Conservation (phyloP, 2,113 vertebrate genomes). For the Mirounga angustirostris region DNA sequence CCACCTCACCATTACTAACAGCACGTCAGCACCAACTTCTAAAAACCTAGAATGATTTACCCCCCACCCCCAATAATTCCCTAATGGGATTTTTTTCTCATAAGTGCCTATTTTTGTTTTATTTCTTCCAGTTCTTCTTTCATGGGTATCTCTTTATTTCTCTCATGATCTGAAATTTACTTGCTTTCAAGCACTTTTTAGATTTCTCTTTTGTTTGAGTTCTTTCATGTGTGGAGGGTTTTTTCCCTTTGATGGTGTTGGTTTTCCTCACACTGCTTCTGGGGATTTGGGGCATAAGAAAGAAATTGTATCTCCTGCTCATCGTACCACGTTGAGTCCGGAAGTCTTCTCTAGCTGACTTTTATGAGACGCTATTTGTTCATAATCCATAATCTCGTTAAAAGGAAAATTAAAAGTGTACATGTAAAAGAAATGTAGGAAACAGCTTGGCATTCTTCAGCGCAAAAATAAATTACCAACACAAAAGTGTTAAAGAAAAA, state of each 20-base stretch:
- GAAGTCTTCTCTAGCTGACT: not conserved
- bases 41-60: not conserved
- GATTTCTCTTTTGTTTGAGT: not conserved
- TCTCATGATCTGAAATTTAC: not conserved
- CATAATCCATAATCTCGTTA: not conserved
- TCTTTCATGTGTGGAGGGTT: not conserved
- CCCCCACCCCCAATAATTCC: too few species aligned
- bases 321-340: not conserved
- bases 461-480: not conserved
- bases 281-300: accelerated
- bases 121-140: too few species aligned
- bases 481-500: not conserved
- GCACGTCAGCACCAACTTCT: not conserved
- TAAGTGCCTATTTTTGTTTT: not conserved
- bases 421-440: not conserved
- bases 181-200: not conserved
- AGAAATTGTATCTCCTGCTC: too few species aligned
- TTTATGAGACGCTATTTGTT: not conserved
- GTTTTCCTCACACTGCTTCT: not conserved
- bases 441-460: not conserved
- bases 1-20: not conserved
- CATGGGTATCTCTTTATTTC: not conserved
- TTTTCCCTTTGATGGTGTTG: not conserved
- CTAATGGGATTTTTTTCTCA: not conserved
- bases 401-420: not conserved